Base-by-base conservation (phyloP, 2,113 vertebrate species). In the Agapornis roseicollis region DNA sequence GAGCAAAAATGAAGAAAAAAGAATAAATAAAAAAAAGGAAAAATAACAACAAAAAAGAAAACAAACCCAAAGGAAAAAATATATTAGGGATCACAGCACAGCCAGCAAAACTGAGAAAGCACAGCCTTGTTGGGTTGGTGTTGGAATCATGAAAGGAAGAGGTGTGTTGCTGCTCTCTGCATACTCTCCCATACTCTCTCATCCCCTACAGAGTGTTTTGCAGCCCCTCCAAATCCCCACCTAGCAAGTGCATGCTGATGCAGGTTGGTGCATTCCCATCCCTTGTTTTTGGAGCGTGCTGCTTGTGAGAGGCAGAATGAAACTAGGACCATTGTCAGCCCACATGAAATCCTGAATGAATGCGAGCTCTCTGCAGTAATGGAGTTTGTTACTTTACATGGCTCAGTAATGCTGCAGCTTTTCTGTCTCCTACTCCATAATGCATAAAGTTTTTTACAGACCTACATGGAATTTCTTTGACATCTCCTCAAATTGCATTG, bases 1-100 rank as follows among this genome's bases (percentile, higher is more conserved):
- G 16, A 14, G 6, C 2, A 1, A 2, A 3, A 5, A 3, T 8
- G 1, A 3, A 23, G 0, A 6, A 11, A 5, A 22, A 7, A 37
- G 5, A 7, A n/a, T 4, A 22, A 28, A 13, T 2, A 14, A 8
- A n/a, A 8, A n/a, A 27, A 4, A 2, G 10, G 3, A 10, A 14
- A 13, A 3, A 23, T 15, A 4, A 23, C 8, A 28, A 19, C 6
- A 9, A 17, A n/a, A 16, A 10, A 4, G 2, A 22, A 8, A 39
- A 11, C 2, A n/a, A 20, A 58, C 22, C 11, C 15, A 20, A 17
- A 33, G 7, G 22, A 14, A 28, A 6, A 5, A 24, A 6, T n/a
- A 18, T 0, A 50, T 72, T 25, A 77, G 37, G 29, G 16, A 80
- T 35, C 44, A 22, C 19, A 47, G 41, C 46, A 61, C 4, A 50